Evolutionary conservation across 2,888 invertebrate genomes (phyloP).

Genomic region (Endotricha flammealis): DNA sequence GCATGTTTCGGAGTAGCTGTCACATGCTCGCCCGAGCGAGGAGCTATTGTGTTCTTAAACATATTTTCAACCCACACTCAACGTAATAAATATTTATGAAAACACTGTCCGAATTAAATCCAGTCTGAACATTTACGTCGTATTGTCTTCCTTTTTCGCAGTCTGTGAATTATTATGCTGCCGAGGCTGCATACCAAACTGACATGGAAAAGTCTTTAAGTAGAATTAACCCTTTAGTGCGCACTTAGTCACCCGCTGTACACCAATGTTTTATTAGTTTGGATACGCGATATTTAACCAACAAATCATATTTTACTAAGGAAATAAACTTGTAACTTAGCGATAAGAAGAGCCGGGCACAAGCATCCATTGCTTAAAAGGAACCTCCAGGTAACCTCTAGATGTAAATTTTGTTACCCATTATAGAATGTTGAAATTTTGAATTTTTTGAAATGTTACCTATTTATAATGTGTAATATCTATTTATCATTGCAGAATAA

Average conservation of each 20-base stretch:
- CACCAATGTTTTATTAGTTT: background rate
- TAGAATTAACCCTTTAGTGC: background rate
- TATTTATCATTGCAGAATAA: too few relatives aligned
- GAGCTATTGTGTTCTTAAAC: constrained; percentile 41
- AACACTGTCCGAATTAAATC: constrained; percentile 50
- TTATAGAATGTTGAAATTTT: too few relatives aligned
- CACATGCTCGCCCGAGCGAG: constrained; percentile 31
- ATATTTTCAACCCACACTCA: constrained; percentile 36
- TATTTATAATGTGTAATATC: too few relatives aligned
- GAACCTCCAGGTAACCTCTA: too few relatives aligned
- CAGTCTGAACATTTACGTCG: constrained; percentile 41
- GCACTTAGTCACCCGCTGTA: background rate
- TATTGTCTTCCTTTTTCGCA: constrained; percentile 37
- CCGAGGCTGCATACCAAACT: background rate
- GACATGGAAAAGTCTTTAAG: background rate
- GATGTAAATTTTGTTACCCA: too few relatives aligned
- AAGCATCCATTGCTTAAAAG: too few relatives aligned
- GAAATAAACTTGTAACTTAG: too few relatives aligned
- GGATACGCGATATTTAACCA: too few relatives aligned
- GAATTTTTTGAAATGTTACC: too few relatives aligned
- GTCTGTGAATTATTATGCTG: constrained; percentile 38
- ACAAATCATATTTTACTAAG: too few relatives aligned
- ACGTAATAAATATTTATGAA: constrained; percentile 55
- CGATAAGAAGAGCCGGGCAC: too few relatives aligned
- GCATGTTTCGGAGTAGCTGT: constrained; percentile 44